These are phyloP conservation scores for Cataglyphis cursor DNA, from an alignment of 2,888 invertebrate species.

Conservation along the genomic window DNA sequence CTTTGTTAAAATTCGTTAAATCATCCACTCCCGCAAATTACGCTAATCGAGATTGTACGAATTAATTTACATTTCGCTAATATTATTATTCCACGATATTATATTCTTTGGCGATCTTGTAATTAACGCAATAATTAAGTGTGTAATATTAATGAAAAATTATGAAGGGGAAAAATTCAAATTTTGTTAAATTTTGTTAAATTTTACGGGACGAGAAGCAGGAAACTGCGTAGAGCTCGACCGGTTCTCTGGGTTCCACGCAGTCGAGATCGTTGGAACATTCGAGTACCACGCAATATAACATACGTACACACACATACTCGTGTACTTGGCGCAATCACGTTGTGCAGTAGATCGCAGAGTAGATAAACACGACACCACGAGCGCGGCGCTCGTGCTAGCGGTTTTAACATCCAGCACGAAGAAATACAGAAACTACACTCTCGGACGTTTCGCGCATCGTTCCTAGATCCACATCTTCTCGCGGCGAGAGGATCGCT, in stretches of 20 bases:
- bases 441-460: slow-evolving; percentile 69
- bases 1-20: slow-evolving; percentile 64
- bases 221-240: slow-evolving; percentile 63
- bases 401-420: slow-evolving; percentile 67
- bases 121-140: not conserved
- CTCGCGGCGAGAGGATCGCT: slow-evolving; percentile 60
- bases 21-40: slow-evolving; percentile 43
- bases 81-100: not conserved
- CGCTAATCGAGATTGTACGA: slow-evolving; percentile 51
- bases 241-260: slow-evolving; percentile 67
- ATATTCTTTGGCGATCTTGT: not conserved
- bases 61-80: slow-evolving; percentile 62
- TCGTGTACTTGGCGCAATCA: slow-evolving; percentile 70
- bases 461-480: slow-evolving; percentile 76
- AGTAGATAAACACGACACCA: slow-evolving; percentile 74
- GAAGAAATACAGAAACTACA: slow-evolving; percentile 70
- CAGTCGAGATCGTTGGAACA: slow-evolving; percentile 30
- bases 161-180: slow-evolving; percentile 6
- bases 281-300: slow-evolving; percentile 58
- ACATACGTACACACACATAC: not conserved
- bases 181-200: too few species aligned
- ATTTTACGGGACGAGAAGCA: slow-evolving; percentile 43
- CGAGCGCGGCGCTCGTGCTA: slow-evolving; percentile 59
- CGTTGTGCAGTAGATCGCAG: slow-evolving; percentile 67
- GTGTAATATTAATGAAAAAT: not conserved